phyloP scores from a whole-genome alignment of 2,797 vertebrate species.

The Cossypha dichroa region DNA sequence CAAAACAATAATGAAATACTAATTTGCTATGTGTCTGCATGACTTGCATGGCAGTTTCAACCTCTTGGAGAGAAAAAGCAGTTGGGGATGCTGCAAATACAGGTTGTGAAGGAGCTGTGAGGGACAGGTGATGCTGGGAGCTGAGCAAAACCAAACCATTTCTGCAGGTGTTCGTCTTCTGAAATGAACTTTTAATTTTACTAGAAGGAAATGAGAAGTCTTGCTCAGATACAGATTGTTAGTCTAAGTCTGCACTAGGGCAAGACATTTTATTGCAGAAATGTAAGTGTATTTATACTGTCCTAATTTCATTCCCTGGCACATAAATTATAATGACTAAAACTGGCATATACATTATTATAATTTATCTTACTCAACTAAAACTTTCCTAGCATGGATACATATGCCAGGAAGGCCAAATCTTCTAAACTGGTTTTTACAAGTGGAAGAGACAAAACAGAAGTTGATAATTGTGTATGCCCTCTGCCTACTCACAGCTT shows the following conservation, averaged over 20 bases:
- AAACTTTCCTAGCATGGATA: neutral
- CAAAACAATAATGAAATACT: neutral
- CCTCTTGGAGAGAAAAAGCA: neutral
- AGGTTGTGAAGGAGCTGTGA: neutral
- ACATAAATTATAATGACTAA: neutral
- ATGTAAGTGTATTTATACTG: neutral
- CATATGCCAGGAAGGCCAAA: neutral
- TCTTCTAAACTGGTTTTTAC: neutral
- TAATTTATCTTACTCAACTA: neutral
- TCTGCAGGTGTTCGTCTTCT: neutral
- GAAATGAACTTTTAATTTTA: neutral
- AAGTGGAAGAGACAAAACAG: neutral
- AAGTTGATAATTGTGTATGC: neutral
- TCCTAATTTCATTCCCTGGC: neutral
- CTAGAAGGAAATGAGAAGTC: neutral
- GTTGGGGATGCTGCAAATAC: neutral
- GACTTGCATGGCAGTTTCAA: fast-evolving
- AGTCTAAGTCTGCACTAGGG: neutral
- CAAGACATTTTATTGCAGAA: neutral
- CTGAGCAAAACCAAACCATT: neutral
- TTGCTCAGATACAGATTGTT: neutral
- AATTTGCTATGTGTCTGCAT: neutral
- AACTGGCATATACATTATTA: neutral
- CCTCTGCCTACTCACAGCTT: neutral
- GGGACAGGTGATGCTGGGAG: neutral